Evolutionary conservation across 1,140 invertebrate species (phyloP).

Genomic region (Drosophila tropicalis): DNA sequence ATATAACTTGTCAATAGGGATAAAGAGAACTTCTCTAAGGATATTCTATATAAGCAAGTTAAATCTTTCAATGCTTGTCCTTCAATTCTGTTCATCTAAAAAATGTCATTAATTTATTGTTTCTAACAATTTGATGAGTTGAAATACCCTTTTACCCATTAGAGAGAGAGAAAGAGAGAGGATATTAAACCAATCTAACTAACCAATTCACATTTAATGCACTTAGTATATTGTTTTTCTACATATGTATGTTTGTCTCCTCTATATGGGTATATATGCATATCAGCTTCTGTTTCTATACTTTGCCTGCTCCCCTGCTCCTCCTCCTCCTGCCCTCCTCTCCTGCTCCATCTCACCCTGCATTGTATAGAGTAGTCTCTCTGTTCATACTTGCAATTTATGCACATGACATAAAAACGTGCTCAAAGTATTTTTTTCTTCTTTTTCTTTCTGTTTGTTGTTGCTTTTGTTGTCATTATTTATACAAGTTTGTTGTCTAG

Average conservation of each 20-base stretch:
- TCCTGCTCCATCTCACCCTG: not conserved
- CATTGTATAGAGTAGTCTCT: constrained; percentile 1
- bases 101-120: too few species aligned
- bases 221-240: constrained; percentile 49
- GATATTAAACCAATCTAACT: not conserved
- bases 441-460: not conserved
- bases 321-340: not conserved
- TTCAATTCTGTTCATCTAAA: too few species aligned
- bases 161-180: not conserved
- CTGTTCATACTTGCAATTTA: constrained; percentile 52
- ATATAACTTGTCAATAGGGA: too few species aligned
- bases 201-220: constrained; percentile 64
- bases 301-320: not conserved
- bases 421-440: constrained; percentile 21
- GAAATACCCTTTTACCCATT: not conserved
- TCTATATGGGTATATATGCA: too few species aligned
- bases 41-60: too few species aligned
- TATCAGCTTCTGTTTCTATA: not conserved
- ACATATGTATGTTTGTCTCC: too few species aligned
- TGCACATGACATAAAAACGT: constrained; percentile 77
- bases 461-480: constrained; percentile 30
- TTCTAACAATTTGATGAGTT: too few species aligned
- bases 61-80: too few species aligned
- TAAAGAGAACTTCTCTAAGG: too few species aligned
- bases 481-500: constrained; percentile 19